Base-by-base conservation (phyloP, 2,888 invertebrate species). In the Coronaproctus castanopsis region DNA sequence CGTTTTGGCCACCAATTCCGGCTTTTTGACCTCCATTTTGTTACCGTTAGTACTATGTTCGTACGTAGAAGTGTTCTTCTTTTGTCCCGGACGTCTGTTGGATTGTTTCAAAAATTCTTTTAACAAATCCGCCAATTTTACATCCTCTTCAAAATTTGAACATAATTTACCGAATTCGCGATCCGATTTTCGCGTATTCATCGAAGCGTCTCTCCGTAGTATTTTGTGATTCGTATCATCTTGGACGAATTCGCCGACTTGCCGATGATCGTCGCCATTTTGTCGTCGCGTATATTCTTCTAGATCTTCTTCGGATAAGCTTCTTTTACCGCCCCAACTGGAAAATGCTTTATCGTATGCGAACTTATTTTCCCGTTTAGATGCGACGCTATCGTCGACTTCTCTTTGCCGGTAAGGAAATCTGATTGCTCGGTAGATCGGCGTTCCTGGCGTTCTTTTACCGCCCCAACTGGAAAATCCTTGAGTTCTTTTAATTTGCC, bases 321-420 rank as follows among this genome's bases (percentile, higher is more conserved):
- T 62, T 56, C 67, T 61, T 62, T 67, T 67, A 2, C 67, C 67
- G n/a, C 66, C 67, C 67, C 67, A 67, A 23, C 66, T 66, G 18
- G 65, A 65, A 52, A 67, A 67, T 49, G 65, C 64, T n/a, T n/a
- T n/a, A n/a, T n/a, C n/a, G n/a, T n/a, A n/a, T n/a, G n/a, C n/a
- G n/a, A n/a, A n/a, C n/a, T n/a, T n/a, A 19, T 65, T 66, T 50
- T 62, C 63, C 48, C 66, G 62, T 62, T 67, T 65, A 8, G 61
- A 61, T 1, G 60, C 62, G 51, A 57, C 51, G 48, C 56, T 55
- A 51, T 62, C 60, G 24, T 57, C 60, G 20, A 56, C 52, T n/a
- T 52, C 58, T n/a, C n/a, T n/a, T 1, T 36, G 54, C 3, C 24
- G 23, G 36, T 55, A 53, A 21, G 52, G 52, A 48, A 55, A 60